These are phyloP conservation scores for Chrysochloris asiatica DNA, from an alignment of 2,113 vertebrate species.

Conservation along the genomic window DNA sequence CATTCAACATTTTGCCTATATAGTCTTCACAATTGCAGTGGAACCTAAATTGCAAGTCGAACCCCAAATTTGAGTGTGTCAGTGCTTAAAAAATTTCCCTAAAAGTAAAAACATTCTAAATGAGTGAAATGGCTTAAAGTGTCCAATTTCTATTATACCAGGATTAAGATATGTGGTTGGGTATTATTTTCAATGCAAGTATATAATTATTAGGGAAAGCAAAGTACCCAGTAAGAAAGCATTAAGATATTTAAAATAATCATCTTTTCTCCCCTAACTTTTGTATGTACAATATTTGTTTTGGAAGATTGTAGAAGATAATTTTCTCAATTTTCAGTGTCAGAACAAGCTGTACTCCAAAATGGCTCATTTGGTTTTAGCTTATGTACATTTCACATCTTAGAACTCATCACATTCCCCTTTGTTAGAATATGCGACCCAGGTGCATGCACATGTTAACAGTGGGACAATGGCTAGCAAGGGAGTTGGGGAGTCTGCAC, in stretches of 20 bases:
- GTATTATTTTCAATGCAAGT: neutral
- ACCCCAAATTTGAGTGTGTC: neutral
- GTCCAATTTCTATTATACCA: neutral
- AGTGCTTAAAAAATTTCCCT: neutral
- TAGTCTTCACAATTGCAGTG: too few relatives aligned
- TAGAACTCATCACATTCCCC: neutral
- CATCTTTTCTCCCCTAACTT: neutral
- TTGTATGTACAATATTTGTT: neutral
- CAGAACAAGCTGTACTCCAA: neutral
- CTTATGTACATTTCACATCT: neutral
- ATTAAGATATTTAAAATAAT: neutral
- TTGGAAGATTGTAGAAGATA: neutral
- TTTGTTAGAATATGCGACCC: too few relatives aligned
- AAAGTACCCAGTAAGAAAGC: neutral
- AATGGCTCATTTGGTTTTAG: neutral
- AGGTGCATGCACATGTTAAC: too few relatives aligned
- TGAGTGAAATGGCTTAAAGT: neutral
- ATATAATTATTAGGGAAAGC: neutral
- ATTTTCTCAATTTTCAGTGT: conserved; percentile 21
- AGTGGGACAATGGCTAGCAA: too few relatives aligned
- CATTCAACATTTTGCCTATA: too few relatives aligned
- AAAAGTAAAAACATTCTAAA: neutral
- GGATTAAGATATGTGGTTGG: neutral
- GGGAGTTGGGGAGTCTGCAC: too few relatives aligned
- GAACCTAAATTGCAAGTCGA: too few relatives aligned